These are phyloP conservation scores for Lepus townsendii DNA, from an alignment of 2,797 vertebrate genomes.

Conservation along the genomic window DNA sequence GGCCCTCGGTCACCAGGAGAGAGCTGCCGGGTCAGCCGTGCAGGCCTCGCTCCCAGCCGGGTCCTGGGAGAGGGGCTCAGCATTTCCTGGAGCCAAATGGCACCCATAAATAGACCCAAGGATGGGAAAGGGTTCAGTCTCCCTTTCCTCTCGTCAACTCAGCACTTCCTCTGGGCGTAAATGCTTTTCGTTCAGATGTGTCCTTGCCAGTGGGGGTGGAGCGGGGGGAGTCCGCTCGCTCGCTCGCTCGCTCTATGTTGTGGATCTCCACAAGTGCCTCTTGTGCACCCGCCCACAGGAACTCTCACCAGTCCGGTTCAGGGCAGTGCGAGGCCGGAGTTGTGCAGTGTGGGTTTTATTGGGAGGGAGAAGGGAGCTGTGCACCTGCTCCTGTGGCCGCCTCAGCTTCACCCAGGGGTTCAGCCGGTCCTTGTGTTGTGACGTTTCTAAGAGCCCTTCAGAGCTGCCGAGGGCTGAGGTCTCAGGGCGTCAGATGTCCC, in stretches of 20 bases:
- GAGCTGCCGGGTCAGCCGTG: conserved; percentile 62
- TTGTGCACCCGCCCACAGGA: neutral
- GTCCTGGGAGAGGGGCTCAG: conserved; percentile 80
- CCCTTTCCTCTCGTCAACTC: conserved; percentile 47
- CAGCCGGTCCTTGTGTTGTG: neutral
- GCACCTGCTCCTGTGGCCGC: neutral
- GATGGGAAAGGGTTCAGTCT: conserved; percentile 65
- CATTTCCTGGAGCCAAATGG: conserved; percentile 85
- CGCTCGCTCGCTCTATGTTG: neutral
- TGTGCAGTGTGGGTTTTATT: neutral
- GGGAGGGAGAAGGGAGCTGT: neutral
- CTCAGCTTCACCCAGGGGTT: neutral
- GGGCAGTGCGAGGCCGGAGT: too few species aligned
- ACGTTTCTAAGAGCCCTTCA: neutral
- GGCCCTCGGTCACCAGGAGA: conserved; percentile 36
- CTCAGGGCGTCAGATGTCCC: neutral
- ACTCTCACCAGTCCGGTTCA: neutral
- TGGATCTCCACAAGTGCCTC: neutral
- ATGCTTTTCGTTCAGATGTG: neutral
- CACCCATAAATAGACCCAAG: conserved; percentile 80
- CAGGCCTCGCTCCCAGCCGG: conserved; percentile 66
- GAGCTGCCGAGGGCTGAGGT: neutral
- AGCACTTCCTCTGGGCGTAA: conserved; percentile 55
- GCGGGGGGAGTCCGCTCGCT: neutral
- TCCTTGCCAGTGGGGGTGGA: neutral